These are phyloP conservation scores for Telmatherina bonti DNA, from an alignment of 2,797 vertebrate species.

Conservation along the genomic window DNA sequence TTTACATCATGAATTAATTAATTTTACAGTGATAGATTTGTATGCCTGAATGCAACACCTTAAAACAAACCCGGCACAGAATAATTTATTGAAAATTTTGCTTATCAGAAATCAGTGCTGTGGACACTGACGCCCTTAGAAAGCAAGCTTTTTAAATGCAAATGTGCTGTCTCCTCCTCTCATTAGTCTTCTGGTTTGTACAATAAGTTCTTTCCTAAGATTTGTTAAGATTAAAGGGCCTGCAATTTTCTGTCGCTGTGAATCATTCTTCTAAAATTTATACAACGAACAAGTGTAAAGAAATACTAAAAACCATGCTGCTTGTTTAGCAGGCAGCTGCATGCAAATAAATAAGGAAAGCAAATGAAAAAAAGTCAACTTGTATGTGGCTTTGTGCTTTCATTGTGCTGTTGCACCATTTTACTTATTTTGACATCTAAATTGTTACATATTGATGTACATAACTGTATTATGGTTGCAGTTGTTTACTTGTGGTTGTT, in stretches of 20 bases:
- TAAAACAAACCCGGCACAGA: conserved; percentile 12
- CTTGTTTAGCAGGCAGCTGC: conserved; percentile 18
- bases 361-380: not conserved
- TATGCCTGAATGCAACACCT: conserved; percentile 13
- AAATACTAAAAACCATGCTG: conserved; percentile 42
- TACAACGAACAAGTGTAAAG: conserved; percentile 24
- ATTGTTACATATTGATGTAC: conserved; percentile 57
- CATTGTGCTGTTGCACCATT: conserved; percentile 40
- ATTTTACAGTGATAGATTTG: conserved; percentile 12
- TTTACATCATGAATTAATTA: conserved; percentile 14
- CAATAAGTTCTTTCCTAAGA: conserved; percentile 52
- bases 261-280: conserved; percentile 64
- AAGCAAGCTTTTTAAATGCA: conserved; percentile 64
- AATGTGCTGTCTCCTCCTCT: conserved; percentile 59
- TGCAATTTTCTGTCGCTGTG: conserved; percentile 59
- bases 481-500: conserved; percentile 52
- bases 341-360: conserved; percentile 16
- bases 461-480: conserved; percentile 60
- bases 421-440: conserved; percentile 64
- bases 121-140: conserved; percentile 31
- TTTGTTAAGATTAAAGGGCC: conserved; percentile 58
- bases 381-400: conserved; percentile 22
- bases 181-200: conserved; percentile 55
- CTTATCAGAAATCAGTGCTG: conserved; percentile 38
- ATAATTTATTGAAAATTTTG: conserved; percentile 15